Base-by-base conservation (phyloP, 2,797 vertebrate genomes). In the Cichlasoma orientale region DNA sequence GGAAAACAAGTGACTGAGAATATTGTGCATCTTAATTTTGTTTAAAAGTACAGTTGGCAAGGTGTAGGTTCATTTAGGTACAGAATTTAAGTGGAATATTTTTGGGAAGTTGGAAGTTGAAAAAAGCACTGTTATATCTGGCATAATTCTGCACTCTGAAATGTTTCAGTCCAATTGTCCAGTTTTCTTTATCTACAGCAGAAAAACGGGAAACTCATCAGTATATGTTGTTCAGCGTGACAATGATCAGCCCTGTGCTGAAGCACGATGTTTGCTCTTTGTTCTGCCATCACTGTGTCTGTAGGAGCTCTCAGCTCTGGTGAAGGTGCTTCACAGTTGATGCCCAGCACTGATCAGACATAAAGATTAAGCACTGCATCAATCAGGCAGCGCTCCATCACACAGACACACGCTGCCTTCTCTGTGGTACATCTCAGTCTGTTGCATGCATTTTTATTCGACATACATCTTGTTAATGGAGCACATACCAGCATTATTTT, bases 331-430 rank as follows among this genome's bases (percentile, higher is more conserved):
- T 73, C 33, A 56, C 77, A 58, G 74, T 69, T 11, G 74, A 73
- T 41, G 54, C 75, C 27, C 31, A 3, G 69, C 73, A 19, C 61
- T 61, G 83, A 91, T 91, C 90, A 84, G 82, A 77, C 72, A 44
- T 50, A 70, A 33, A 82, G 85, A 85, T 88, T 63, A 83, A 78
- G 74, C 50, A 12, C 29, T 5, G 69, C 82, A 72, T 89, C 83
- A 79, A 70, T 89, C 89, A 88, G 36, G 47, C 84, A 10, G 77
- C 57, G 54, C 79, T 85, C 75, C 83, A 78, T 88, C 89, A 80
- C 74, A 50, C 75, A 41, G 58, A 66, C 66, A 50, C 56, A 7
- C 47, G 18, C 52, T 5, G 77, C 68, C 80, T 66, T 53, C 78
- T 3, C 80, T 13, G 80, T 72, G 31, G 47, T 36, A 3, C 75